Base-by-base conservation (phyloP, 2,797 vertebrate species). In the Trichosurus vulpecula region DNA sequence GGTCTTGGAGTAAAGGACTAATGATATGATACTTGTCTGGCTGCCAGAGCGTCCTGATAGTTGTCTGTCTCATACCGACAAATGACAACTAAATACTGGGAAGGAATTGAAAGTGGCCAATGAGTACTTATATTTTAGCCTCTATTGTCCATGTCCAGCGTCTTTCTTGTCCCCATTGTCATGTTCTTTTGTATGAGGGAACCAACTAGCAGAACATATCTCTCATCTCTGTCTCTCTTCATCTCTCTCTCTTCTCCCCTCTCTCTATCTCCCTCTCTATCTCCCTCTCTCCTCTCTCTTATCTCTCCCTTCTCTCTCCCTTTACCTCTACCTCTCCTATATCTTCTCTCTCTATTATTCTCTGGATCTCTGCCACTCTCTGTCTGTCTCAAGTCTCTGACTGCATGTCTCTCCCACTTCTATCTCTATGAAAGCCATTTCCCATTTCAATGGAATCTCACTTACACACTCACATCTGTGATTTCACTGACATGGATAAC, bases 41-140 rank as follows among this genome's bases (percentile, higher is more conserved):
- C 41, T 89, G 58, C 52, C 47, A 52, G 10, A 51, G 94, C 25
- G 27, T 91, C 41, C 30, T 74, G 57, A 96, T 55, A 16, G 53
- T 52, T 47, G 51, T 61, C 90, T 96, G 91, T 61, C 90, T 96
- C 52, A 81, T 53, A 41, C 47, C 16, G 91, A 96, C 91, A 92
- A 54, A 30, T 29, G 53, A 52, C 93, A 92, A 91, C 35, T 3
- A 90, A 3, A 31, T 74, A 81, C 90, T 61, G 25, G 47, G 94
- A 55, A 95, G n/a, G 53, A 96, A 2, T 13, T 92, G 22, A 35
- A 81, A 93, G 14, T 9, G 47, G 4, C 52, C 53, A 92, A 25
- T 35, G 74, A 27, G 1, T 87, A 22, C 3, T 47, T 87, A 27
- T 87, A 9, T 87, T 47, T 87, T 47, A 87, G 41, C 3, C 74